phyloP scores from a whole-genome alignment of 2,888 invertebrate species.

The Mantis religiosa region DNA sequence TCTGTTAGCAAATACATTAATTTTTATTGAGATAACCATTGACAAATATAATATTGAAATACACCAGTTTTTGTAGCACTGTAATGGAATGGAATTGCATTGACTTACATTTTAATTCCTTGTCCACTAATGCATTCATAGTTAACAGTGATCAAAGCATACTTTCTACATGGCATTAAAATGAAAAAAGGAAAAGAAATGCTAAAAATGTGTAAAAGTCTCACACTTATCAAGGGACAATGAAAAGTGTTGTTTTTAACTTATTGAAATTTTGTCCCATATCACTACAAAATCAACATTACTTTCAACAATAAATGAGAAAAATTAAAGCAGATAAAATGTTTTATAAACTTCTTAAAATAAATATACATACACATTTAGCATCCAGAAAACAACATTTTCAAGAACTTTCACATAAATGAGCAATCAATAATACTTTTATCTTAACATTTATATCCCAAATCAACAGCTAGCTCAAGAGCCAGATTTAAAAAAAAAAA shows the following conservation, averaged over 20 bases:
- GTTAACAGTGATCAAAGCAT: conserved; percentile 9
- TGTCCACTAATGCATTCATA: conserved; percentile 1
- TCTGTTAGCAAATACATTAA: background rate
- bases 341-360: background rate
- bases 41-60: background rate
- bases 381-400: background rate
- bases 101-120: background rate
- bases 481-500: background rate
- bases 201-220: background rate
- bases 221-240: background rate
- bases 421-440: conserved; percentile 8
- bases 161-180: background rate
- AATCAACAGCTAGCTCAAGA: background rate
- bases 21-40: background rate
- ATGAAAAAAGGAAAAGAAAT: background rate
- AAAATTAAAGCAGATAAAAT: background rate
- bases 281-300: background rate
- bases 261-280: background rate
- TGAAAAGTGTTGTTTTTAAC: background rate
- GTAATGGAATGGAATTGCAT: background rate
- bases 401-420: conserved; percentile 1
- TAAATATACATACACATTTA: conserved; percentile 4
- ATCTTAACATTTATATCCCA: conserved; percentile 2
- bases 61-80: background rate
- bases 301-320: conserved; percentile 4